Evolutionary conservation across 2,888 invertebrate species (phyloP), one percentile per base, ranked within the genome.

Genomic region (Parochlus steinenii): DNA sequence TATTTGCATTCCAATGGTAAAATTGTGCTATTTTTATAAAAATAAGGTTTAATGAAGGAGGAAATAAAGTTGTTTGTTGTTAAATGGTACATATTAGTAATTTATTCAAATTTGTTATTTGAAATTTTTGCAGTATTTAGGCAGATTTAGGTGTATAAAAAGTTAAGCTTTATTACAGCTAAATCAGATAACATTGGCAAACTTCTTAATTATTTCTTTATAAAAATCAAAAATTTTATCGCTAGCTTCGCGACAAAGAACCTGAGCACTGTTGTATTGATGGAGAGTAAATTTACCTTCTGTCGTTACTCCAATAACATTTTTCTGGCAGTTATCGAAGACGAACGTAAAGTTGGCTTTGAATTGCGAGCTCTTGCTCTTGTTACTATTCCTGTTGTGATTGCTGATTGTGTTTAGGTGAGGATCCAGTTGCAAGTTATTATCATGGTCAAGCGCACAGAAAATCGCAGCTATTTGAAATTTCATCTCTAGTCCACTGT

Each of bases 401-500:
- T 20, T 36, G 8, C 22, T 24, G 3, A 24, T 26, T 55, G 51
- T 63, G 46, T 51, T 62, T 49, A 50, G 51, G 46, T 53, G 57
- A 3, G 83, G 80, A 56, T 80, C 79, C 11, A 81, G 46, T 27
- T 71, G 49, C 1, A 80, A 51, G 40, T 69, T 58, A 3, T 67
- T 70, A 6, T 66, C 53, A 7, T 63, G 62, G 41, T 71, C 68
- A 6, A 87, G 62, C 36, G 72, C 72, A 51, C 83, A 83, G 35
- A 69, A 67, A 2, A 86, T 73, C 0, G 82, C 82, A 5, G 81
- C 87, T 48, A 87, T 71, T 20, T 80, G 68, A 50, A 69, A 79
- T 43, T 75, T 75, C 77, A 92, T 76, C 10, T 79, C 69, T n/a
- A 90, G 60, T 16, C 85, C 81, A 1, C 85, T 71, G 58, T 85